These are phyloP conservation scores for Fregata magnificens DNA, from an alignment of 2,113 vertebrate genomes.

Conservation along the genomic window DNA sequence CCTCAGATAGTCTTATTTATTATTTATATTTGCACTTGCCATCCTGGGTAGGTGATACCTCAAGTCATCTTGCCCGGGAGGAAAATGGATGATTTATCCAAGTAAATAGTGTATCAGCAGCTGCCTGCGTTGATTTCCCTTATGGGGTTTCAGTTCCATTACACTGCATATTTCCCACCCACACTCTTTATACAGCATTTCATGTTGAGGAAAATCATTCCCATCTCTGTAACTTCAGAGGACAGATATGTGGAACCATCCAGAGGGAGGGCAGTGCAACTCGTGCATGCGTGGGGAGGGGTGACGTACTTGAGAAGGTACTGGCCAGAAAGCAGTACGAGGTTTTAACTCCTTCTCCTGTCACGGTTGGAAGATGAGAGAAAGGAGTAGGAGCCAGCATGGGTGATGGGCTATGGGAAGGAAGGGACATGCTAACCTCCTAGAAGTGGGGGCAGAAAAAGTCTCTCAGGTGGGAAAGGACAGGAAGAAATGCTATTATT, in stretches of 20 bases:
- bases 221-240: constrained; percentile 39
- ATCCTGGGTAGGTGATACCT: constrained; percentile 62
- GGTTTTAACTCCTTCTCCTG: constrained; percentile 32
- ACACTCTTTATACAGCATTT: constrained; percentile 45
- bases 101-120: constrained; percentile 61
- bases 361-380: not conserved
- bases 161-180: constrained; percentile 33
- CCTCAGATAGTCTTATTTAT: constrained; percentile 61
- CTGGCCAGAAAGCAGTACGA: not conserved
- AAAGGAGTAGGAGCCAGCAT: not conserved
- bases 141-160: constrained; percentile 61
- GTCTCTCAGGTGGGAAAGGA: not conserved
- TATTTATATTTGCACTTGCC: constrained; percentile 72
- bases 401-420: not conserved
- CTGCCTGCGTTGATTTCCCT: constrained; percentile 56
- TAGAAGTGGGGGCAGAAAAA: not conserved
- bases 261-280: constrained; percentile 6
- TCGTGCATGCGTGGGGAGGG: not conserved
- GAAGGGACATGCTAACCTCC: not conserved
- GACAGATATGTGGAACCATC: constrained; percentile 24
- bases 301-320: not conserved
- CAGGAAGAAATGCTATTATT: not conserved
- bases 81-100: constrained; percentile 69
- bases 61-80: constrained; percentile 53
- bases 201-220: constrained; percentile 44